Percentiles rank a stretch among this genome's conserved stretches.
phyloP scores from a whole-genome alignment of 1,140 invertebrate genomes.

The Calliphora vicina region DNA sequence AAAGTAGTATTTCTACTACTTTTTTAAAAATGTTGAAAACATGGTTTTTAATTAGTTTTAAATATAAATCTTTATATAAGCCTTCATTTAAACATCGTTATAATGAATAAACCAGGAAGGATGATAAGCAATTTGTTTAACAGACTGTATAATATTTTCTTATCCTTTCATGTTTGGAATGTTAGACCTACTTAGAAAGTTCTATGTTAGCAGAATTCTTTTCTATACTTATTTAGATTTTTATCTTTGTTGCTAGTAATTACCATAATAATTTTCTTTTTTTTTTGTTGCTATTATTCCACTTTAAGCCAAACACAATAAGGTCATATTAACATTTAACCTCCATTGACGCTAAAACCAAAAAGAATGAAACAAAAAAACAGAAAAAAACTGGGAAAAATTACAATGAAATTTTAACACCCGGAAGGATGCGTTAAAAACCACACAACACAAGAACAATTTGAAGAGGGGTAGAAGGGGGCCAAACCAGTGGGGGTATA shows the following conservation, averaged over 20 bases:
- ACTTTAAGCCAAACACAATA: neutral
- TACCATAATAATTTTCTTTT: neutral
- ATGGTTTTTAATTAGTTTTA: too few species aligned
- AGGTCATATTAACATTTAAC: conserved; percentile 6
- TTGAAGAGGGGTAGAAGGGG: neutral
- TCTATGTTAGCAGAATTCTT: too few species aligned
- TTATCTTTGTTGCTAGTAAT: neutral
- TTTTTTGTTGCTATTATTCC: neutral
- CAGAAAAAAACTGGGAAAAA: neutral
- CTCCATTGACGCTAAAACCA: neutral
- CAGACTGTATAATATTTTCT: too few species aligned
- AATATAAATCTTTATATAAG: too few species aligned
- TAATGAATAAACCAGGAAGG: too few species aligned
- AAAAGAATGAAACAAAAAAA: neutral
- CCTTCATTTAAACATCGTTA: too few species aligned
- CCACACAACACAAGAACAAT: neutral
- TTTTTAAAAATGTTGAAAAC: too few species aligned
- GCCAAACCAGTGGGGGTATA: neutral
- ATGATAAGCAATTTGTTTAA: too few species aligned
- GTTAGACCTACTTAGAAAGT: too few species aligned
- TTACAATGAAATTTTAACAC: neutral
- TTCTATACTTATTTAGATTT: neutral
- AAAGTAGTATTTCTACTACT: too few species aligned
- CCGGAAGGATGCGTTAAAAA: neutral
- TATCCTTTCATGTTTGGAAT: too few species aligned